A percentile compares a stretch with the other conserved stretches of the same genome.
phyloP scores from a whole-genome alignment of 1,140 invertebrate genomes.

The Drosophila navojoa region DNA sequence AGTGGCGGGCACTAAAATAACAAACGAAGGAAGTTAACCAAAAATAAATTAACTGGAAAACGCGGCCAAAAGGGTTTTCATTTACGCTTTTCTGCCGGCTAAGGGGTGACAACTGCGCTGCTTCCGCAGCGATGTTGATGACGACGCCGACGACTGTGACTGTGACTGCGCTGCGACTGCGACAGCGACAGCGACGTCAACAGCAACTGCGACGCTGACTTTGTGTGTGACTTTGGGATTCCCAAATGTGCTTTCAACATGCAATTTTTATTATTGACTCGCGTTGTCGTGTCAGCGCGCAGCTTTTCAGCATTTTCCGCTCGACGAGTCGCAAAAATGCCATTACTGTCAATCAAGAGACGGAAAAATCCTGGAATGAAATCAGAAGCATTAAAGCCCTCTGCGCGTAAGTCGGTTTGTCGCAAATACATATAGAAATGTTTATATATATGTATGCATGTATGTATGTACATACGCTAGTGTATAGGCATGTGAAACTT shows the following conservation, averaged over 20 bases:
- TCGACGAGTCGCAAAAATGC: slow-evolving; percentile 77
- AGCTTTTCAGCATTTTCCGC: slow-evolving; percentile 78
- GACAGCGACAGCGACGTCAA: slow-evolving; percentile 12
- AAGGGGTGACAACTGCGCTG: slow-evolving; percentile 38
- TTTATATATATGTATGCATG: background rate
- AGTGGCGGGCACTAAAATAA: slow-evolving; percentile 65
- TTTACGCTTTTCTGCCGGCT: slow-evolving; percentile 26
- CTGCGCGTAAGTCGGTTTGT: slow-evolving; percentile 12
- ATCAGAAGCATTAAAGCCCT: slow-evolving; percentile 63
- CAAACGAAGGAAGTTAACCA: slow-evolving; percentile 78
- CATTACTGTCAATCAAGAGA: slow-evolving; percentile 77
- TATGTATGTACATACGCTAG: background rate
- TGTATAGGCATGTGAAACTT: background rate
- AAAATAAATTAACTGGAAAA: slow-evolving; percentile 79
- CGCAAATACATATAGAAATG: background rate
- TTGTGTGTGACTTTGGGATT: slow-evolving; percentile 68
- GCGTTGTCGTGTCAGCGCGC: slow-evolving; percentile 66
- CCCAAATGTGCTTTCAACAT: slow-evolving; percentile 79
- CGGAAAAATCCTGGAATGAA: slow-evolving; percentile 52
- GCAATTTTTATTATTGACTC: slow-evolving; percentile 81
- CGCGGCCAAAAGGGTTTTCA: slow-evolving; percentile 52
- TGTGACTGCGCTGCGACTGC: slow-evolving; percentile 2
- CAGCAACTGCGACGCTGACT: slow-evolving; percentile 3
- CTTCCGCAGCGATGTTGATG: slow-evolving; percentile 4
- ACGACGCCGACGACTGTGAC: background rate